Percentiles rank a stretch among this genome's conserved stretches.
Conservation (phyloP, 2,113 vertebrate species). For the Trinectes maculatus region DNA sequence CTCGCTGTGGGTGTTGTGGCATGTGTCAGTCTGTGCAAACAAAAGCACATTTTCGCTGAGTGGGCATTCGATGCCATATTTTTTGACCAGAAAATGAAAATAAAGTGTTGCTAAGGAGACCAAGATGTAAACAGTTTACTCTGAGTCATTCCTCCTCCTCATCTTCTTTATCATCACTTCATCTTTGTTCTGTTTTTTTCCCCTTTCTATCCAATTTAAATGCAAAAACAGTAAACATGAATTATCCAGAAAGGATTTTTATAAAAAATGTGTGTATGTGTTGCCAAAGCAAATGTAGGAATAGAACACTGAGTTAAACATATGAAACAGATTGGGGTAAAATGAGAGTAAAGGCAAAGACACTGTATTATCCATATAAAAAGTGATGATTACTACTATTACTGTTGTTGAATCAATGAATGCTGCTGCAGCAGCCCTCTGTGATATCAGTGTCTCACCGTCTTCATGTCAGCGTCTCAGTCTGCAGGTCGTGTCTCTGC, state of each 20-base stretch:
- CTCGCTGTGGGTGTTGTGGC: not conserved
- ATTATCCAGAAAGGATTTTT: not conserved
- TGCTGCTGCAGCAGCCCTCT: not conserved
- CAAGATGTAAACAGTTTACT: constrained; percentile 44
- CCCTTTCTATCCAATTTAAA: not conserved
- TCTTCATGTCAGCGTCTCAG: constrained; percentile 22
- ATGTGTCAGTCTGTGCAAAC: constrained; percentile 14
- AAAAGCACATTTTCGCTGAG: constrained; percentile 27
- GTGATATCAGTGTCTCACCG: not conserved
- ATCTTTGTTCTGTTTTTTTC: not conserved
- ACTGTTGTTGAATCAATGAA: not conserved
- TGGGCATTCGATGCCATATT: constrained; percentile 28
- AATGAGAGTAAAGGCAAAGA: not conserved
- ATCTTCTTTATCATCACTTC: constrained; percentile 12
- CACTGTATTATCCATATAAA: not conserved
- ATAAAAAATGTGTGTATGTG: constrained; percentile 10
- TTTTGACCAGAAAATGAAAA: constrained; percentile 71
- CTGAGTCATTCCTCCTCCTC: constrained; percentile 1
- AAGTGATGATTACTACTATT: not conserved
- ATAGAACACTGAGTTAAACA: not conserved
- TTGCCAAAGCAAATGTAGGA: constrained; percentile 15
- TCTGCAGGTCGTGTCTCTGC: constrained; percentile 74
- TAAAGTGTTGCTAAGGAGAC: constrained; percentile 48
- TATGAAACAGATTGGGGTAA: not conserved
- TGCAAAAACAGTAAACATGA: not conserved